Percentiles rank a stretch among this genome's conserved stretches.
Evolutionary conservation across 2,113 vertebrate genomes (phyloP).

Genomic region (Oreochromis aureus): DNA sequence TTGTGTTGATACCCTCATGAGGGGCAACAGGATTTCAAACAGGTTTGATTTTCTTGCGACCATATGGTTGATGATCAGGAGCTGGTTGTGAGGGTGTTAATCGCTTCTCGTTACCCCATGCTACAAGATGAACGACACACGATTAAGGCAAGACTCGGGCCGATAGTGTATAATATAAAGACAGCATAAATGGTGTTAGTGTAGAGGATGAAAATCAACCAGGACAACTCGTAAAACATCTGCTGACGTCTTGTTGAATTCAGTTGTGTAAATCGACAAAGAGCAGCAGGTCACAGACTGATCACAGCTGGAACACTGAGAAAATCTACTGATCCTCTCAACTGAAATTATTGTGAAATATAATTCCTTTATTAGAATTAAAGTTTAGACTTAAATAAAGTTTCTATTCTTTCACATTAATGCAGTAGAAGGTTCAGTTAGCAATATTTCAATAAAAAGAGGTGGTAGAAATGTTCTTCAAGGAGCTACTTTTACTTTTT

Average conservation of each 20-base stretch:
- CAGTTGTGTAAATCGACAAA: background rate
- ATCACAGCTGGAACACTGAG: background rate
- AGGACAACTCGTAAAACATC: background rate
- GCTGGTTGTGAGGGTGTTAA: background rate
- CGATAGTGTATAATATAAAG: background rate
- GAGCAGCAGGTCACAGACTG: background rate
- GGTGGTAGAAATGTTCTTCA: background rate
- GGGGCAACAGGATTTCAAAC: background rate
- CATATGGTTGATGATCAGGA: background rate
- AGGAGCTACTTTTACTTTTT: background rate
- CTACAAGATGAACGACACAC: background rate
- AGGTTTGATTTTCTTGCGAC: background rate
- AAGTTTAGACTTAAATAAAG: background rate
- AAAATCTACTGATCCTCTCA: background rate
- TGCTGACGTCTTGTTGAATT: background rate
- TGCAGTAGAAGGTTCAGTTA: background rate
- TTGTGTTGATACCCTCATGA: accelerated
- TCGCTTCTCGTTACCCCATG: background rate
- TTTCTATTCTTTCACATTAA: background rate
- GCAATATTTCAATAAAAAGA: background rate
- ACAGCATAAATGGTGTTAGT: background rate
- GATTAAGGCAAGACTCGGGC: background rate
- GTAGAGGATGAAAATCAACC: background rate
- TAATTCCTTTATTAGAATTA: background rate
- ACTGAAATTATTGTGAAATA: background rate